Conservation (phyloP, 2,888 invertebrate genomes). For the Troides oblongomaculatus region DNA sequence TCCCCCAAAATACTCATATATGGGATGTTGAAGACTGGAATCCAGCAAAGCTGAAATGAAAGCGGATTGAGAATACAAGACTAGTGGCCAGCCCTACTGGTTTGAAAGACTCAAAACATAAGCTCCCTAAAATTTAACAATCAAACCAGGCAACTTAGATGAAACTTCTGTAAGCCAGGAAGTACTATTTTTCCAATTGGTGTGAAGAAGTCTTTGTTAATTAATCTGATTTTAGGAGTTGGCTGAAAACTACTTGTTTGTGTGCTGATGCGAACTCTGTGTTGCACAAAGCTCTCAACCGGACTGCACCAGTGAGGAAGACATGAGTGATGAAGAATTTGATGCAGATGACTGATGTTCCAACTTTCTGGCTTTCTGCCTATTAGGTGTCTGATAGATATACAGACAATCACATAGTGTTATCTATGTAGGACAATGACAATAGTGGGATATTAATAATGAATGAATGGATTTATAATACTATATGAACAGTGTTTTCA, state of each 20-base stretch:
- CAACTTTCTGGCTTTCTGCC: conserved; percentile 71
- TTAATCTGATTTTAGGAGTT: conserved; percentile 57
- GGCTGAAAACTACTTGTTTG: conserved; percentile 89
- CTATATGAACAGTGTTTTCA: background rate
- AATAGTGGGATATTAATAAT: background rate
- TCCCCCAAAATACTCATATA: too few species aligned
- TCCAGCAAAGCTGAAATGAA: too few species aligned
- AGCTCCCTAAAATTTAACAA: too few species aligned
- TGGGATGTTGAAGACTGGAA: too few species aligned
- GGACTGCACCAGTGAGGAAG: conserved; percentile 91
- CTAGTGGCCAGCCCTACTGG: too few species aligned
- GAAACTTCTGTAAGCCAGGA: too few species aligned
- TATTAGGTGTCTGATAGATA: conserved; percentile 61
- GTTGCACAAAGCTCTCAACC: conserved; percentile 85
- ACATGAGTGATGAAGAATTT: conserved; percentile 79
- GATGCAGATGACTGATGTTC: conserved; percentile 76
- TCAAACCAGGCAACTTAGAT: too few species aligned
- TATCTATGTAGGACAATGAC: background rate
- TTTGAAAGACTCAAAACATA: too few species aligned
- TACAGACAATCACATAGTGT: background rate
- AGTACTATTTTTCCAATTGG: too few species aligned
- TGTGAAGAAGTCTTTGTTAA: background rate
- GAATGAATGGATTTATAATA: background rate
- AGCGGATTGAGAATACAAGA: too few species aligned
- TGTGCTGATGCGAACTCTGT: conserved; percentile 91